Conservation (phyloP, 2,113 vertebrate species). For the Daboia siamensis region DNA sequence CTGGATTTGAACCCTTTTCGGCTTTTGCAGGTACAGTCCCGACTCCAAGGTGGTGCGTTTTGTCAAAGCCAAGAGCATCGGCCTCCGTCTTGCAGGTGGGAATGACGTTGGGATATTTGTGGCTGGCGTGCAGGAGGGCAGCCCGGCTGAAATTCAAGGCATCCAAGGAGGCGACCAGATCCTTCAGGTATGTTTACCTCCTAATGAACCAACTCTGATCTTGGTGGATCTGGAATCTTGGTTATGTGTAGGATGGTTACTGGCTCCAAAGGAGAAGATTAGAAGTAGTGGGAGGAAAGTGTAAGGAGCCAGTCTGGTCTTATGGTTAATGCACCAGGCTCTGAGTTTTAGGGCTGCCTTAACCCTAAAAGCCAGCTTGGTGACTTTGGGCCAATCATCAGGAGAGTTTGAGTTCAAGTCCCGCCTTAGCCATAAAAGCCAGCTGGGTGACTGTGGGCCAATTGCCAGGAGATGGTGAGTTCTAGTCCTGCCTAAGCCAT, state of each 20-base stretch:
- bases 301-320: not conserved
- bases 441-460: no score
- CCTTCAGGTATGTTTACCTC: slow-evolving; percentile 75
- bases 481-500: no score
- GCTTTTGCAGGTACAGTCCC: slow-evolving; percentile 75
- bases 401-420: no score
- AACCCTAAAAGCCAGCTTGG: not conserved
- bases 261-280: not conserved
- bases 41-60: slow-evolving; percentile 75
- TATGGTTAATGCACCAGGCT: not conserved
- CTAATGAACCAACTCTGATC: not conserved
- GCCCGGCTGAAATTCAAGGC: slow-evolving; percentile 79
- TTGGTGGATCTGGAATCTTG: not conserved
- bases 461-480: no score
- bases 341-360: not conserved
- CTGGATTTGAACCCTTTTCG: not conserved
- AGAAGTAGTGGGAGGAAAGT: not conserved
- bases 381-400: not conserved
- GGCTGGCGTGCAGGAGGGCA: slow-evolving; percentile 85
- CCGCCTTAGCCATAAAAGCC: no score
- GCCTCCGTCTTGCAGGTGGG: slow-evolving; percentile 87
- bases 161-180: slow-evolving; percentile 92
- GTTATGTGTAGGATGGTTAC: not conserved
- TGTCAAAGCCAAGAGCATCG: slow-evolving; percentile 80
- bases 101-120: slow-evolving; percentile 95